Evolutionary conservation across 2,113 vertebrate species (phyloP), one percentile per base, ranked within the genome.

Genomic region (Alectura lathami): DNA sequence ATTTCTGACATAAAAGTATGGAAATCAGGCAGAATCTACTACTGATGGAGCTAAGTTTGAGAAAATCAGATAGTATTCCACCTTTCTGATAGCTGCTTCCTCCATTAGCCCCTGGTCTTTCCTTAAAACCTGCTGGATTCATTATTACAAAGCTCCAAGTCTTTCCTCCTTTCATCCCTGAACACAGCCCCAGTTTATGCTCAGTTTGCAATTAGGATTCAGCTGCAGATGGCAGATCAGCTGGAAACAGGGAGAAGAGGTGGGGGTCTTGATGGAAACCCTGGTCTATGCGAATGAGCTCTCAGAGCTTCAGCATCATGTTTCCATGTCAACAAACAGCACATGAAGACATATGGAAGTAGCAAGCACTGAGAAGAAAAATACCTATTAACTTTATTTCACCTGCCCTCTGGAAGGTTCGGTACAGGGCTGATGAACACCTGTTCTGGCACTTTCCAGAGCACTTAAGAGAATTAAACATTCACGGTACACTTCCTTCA

Each of bases 321-420:
- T 93, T 97, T 94, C 95, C 70, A 95, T 83, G 86, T 13, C 82
- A 96, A 83, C 53, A 86, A 83, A 81, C 36, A 74, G 26, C 13
- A 69, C 56, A 36, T 4, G 29, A 42, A 79, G n/a, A 92, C 22
- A 15, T 51, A 74, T 26, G 26, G 75, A 79, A 94, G 56, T 18
- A 93, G 32, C 34, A 84, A 53, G 66, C 1, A 0, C 38, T 62
- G 43, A 72, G 56, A 89, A 89, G 27, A 45, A 82, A 69, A 87
- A 87, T 60, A 30, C 34, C 12, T 53, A 20, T 42, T 79, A 62
- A 91, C 94, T 81, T 82, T 88, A 59, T 32, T 94, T 93, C 38
- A 63, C 12, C 34, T 85, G 29, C 22, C 22, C 75, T 88, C 75
- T 88, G 13, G 47, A 79, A 94, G 75, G 22, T 70, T 74, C n/a